Evolutionary conservation across 2,113 vertebrate species (phyloP).

Genomic region (Bubo scandiacus): DNA sequence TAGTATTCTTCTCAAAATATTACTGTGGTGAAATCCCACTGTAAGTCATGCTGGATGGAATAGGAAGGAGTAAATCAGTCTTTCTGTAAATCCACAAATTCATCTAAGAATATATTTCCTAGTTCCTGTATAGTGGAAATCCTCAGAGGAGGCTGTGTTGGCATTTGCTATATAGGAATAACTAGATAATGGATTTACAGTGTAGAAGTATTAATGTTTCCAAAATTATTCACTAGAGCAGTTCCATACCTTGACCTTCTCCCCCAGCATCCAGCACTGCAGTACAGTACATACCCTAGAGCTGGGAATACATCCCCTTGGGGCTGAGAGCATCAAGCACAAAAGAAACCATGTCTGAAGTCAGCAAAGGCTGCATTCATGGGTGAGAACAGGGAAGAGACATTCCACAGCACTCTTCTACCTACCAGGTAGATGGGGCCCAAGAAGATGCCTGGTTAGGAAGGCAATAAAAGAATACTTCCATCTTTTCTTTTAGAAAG

Average conservation of each 20-base stretch:
- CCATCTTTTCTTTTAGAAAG: not conserved
- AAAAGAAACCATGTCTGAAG: not conserved
- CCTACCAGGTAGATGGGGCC: not conserved
- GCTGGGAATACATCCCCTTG: not conserved
- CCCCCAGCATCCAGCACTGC: not conserved
- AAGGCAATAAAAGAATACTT: not conserved
- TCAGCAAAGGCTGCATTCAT: not conserved
- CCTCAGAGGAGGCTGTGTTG: not conserved
- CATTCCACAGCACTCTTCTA: not conserved
- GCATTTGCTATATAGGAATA: not conserved
- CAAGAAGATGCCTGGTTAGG: not conserved
- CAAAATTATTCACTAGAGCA: not conserved
- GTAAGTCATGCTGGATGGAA: not conserved
- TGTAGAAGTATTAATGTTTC: not conserved
- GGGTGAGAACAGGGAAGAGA: not conserved
- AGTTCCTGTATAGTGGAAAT: not conserved
- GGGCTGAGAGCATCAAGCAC: not conserved
- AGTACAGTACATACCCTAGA: not conserved
- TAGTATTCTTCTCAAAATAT: not conserved
- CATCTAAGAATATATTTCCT: not conserved
- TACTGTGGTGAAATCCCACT: not conserved
- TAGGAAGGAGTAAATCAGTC: not conserved
- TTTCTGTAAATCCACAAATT: not conserved
- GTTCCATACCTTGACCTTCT: not conserved
- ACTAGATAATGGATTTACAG: not conserved